Conservation (phyloP, 1,140 invertebrate species). For the Gerris buenoi region DNA sequence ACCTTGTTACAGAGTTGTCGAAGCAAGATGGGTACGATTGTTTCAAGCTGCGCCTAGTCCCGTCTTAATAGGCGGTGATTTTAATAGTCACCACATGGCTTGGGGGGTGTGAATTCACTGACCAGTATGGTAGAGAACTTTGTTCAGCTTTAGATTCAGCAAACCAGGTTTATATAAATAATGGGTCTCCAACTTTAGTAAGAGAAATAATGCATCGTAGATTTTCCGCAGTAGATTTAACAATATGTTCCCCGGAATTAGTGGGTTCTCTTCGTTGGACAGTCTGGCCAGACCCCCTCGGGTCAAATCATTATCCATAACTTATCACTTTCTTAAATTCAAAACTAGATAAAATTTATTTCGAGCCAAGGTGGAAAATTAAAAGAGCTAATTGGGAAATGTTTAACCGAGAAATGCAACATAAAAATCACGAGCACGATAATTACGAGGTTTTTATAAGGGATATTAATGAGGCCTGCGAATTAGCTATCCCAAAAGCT, state of each 20-base stretch:
- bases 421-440: background rate
- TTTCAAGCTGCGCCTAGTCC: background rate
- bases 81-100: background rate
- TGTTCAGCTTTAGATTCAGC: background rate
- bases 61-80: background rate
- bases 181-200: background rate
- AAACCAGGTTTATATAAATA: background rate
- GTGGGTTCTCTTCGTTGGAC: background rate
- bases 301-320: background rate
- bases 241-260: background rate
- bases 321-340: background rate
- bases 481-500: background rate
- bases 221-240: background rate
- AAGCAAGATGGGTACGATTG: background rate
- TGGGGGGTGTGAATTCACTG: background rate
- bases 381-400: background rate
- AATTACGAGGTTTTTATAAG: background rate
- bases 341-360: background rate
- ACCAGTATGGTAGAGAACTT: background rate
- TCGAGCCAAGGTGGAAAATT: background rate
- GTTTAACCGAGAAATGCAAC: background rate
- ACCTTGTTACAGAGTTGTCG: background rate
- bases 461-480: background rate
- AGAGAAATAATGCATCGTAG: background rate
- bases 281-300: background rate